Base-by-base conservation (phyloP, 2,113 vertebrate genomes). In the Apistogramma diplotaenia region DNA sequence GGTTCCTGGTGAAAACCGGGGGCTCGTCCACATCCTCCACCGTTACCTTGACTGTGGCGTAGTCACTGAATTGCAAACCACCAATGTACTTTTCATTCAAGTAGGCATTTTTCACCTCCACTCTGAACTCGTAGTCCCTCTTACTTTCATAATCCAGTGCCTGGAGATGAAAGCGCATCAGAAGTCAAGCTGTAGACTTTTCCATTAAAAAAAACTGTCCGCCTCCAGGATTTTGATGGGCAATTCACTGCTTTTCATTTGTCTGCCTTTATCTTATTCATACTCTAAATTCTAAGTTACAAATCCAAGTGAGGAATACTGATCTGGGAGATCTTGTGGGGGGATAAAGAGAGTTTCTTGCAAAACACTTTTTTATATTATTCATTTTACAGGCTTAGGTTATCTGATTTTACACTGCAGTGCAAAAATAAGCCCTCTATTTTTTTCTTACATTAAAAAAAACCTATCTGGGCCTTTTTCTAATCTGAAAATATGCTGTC, bases 141-240 rank as follows among this genome's bases (percentile, higher is more conserved):
- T 96, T 98, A 70, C 88, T 98, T 94, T 99, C 98, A 89, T 97
- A 99, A 96, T 99, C 98, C 94, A 99, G 94, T 25, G 89, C 94
- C 98, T 99, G 89, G 79, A 92, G 65, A 84, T 56, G 58, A 89
- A 84, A 89, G 82, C 82, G 67, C 75, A 71, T 35, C 77, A 85
- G 49, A 81, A 76, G 76, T 87, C 85, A 86, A 83, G 70, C 85
- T 81, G 75, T 56, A 81, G 82, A 81, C 49, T 46, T 75, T 83
- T 77, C 60, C 58, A 51, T 29, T 74, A 70, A 74, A 70, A 70
- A 77, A 58, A 79, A 79, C 73, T 82, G 57, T 35, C 74, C 40
- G 46, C 79, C 82, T 79, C 49, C 61, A 72, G 83, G 83, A 85
- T 85, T 83, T 78, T 86, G 82, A 90, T 78, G 78, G 19, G 78